Evolutionary conservation across 2,113 vertebrate species (phyloP).

Genomic region (Apeltes quadracus): DNA sequence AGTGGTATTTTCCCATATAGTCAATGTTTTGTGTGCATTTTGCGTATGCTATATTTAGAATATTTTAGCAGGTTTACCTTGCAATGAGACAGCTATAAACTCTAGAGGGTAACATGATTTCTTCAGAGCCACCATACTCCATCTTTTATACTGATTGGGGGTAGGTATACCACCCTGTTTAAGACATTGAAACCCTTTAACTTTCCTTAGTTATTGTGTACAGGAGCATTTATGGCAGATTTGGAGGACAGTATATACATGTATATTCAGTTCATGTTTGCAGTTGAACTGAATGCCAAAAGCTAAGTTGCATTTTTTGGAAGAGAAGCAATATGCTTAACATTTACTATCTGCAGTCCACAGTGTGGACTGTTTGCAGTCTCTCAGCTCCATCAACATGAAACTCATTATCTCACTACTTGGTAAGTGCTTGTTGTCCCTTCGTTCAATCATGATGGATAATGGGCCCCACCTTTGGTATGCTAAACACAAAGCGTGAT

Average conservation of each 20-base stretch:
- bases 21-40: not conserved
- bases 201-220: not conserved
- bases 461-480: conserved; percentile 59
- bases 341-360: conserved; percentile 34
- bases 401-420: conserved; percentile 56
- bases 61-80: not conserved
- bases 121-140: not conserved
- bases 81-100: not conserved
- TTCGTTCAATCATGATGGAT: conserved; percentile 62
- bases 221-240: not conserved
- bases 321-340: conserved; percentile 37
- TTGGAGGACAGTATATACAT: not conserved
- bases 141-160: not conserved
- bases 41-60: not conserved
- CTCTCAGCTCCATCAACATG: conserved; percentile 45
- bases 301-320: conserved; percentile 19
- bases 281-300: conserved; percentile 18
- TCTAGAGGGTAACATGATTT: not conserved
- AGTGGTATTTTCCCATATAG: not conserved
- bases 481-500: conserved; percentile 63
- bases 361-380: conserved; percentile 1
- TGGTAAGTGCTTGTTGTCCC: conserved; percentile 44
- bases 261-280: conserved; percentile 6
- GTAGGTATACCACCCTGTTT: not conserved
- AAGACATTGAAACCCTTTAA: not conserved